phyloP scores from a whole-genome alignment of 2,888 invertebrate genomes.

The Lasioglossum zephyrum region DNA sequence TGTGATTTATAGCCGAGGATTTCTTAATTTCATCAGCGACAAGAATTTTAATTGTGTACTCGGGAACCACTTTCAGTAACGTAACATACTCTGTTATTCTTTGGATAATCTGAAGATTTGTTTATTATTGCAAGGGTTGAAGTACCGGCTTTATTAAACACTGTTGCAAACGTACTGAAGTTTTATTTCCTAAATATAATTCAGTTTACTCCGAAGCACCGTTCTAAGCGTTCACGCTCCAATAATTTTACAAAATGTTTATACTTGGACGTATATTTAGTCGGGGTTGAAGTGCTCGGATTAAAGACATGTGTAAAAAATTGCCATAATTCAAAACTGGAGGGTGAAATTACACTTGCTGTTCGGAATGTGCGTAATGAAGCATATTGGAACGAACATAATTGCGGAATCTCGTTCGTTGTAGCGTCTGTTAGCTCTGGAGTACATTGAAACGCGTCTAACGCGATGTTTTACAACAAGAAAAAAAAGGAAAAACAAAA shows the following conservation, averaged over 20 bases:
- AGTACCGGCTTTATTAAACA: neutral
- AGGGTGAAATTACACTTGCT: neutral
- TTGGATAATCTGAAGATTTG: neutral
- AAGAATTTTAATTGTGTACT: neutral
- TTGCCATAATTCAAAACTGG: neutral
- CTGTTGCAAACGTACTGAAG: neutral
- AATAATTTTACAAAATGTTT: slow-evolving; percentile 1
- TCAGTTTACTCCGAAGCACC: neutral
- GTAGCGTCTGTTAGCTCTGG: neutral
- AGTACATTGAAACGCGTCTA: neutral
- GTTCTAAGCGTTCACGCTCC: neutral
- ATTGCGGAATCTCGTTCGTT: neutral
- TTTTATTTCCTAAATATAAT: neutral
- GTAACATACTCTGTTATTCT: neutral
- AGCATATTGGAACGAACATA: neutral
- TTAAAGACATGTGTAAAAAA: neutral
- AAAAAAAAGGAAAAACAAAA: neutral
- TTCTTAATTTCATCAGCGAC: neutral
- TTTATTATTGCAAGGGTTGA: neutral
- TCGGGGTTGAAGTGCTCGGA: neutral
- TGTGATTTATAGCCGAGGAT: neutral
- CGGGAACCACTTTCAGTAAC: neutral
- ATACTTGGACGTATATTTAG: neutral
- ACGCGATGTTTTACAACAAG: neutral
- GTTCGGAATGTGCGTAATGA: neutral